Base-by-base conservation (phyloP, 2,797 vertebrate genomes). In the Gila robusta region DNA sequence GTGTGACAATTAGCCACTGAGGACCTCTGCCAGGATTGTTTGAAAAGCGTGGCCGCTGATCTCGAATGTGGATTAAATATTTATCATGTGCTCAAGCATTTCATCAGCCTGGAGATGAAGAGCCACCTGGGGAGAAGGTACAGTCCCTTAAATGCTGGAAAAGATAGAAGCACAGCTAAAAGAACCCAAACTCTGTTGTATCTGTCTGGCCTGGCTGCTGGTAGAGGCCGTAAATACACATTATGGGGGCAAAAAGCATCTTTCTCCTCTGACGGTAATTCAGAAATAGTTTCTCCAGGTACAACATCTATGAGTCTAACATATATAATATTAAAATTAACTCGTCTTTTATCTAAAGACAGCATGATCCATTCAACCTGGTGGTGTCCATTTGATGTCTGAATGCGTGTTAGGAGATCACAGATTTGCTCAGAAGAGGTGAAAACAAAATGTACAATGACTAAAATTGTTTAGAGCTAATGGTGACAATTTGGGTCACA, bases 11-110 rank as follows among this genome's bases (percentile, higher is more conserved):
- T 88, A 83, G 79, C 86, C 89, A 87, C 85, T 28, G 52, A 74
- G 85, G 85, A 88, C 82, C 89, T 79, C 76, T 81, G 79, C 81
- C 86, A 84, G 77, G 87, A 88, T 83, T 88, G 82, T 89, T 88
- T 88, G 71, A 90, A 83, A 87, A 81, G 85, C 86, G 84, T 37
- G 62, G 79, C 86, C 19, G 2, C 81, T 77, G 85, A 86, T 88
- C 81, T 44, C 54, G 32, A 83, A 85, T 37, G 66, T 73, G 86
- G 79, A 89, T 90, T 85, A 89, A 89, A 86, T 90, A 89, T 89
- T 90, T 87, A 89, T 89, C 59, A 71, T 84, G 81, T 84, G 80
- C 79, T 77, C 32, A 71, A 81, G 35, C 41, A 81, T 88, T 82
- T 88, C 81, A 87, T 85, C 84, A 79, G 86, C 23, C 81, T 69